Evolutionary conservation across 2,797 vertebrate species (phyloP).

Genomic region (Apodemus agrarius): DNA sequence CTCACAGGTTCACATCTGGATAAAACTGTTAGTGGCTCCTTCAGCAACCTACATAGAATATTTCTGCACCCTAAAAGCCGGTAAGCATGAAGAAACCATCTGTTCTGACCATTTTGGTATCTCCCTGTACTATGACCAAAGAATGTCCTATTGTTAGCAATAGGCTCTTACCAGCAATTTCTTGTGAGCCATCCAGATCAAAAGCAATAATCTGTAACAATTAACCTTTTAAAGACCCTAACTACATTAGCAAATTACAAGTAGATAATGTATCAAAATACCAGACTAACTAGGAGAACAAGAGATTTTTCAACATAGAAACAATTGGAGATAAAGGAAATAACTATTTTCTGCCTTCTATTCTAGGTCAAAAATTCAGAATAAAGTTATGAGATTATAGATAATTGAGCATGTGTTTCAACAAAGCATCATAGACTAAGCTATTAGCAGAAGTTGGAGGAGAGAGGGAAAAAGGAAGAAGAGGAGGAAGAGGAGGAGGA

Average conservation of each 20-base stretch:
- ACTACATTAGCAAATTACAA: background rate
- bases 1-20: background rate
- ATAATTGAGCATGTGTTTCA: background rate
- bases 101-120: background rate
- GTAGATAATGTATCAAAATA: background rate
- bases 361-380: background rate
- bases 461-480: background rate
- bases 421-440: background rate
- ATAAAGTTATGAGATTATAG: background rate
- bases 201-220: background rate
- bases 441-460: background rate
- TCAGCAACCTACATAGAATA: background rate
- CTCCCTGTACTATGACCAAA: background rate
- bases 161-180: background rate
- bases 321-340: background rate
- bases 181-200: background rate
- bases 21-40: background rate
- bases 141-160: background rate
- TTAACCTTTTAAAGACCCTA: background rate
- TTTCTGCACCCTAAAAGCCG: background rate
- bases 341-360: background rate
- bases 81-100: background rate
- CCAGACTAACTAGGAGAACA: background rate
- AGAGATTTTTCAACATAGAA: background rate
- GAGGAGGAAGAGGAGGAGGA: too few relatives aligned